Percentiles rank a stretch among this genome's conserved stretches.
phyloP scores from a whole-genome alignment of 2,888 invertebrate species.

The Acleris laterana region DNA sequence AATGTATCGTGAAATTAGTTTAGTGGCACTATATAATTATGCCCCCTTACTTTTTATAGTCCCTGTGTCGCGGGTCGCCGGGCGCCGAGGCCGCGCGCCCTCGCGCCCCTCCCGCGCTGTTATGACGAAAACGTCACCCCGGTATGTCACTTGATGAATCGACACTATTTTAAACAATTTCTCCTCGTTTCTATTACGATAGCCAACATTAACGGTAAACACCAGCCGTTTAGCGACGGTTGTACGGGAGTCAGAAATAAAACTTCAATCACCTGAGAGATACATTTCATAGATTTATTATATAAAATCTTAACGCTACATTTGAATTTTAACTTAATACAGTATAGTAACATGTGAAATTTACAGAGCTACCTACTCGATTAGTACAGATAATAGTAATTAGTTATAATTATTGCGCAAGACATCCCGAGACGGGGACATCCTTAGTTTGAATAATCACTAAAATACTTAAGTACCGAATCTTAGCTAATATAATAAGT shows the following conservation, averaged over 20 bases:
- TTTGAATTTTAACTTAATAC: conserved; percentile 76
- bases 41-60: conserved; percentile 79
- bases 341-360: conserved; percentile 82
- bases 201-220: conserved; percentile 6
- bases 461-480: conserved; percentile 75
- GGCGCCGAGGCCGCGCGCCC: conserved; percentile 22
- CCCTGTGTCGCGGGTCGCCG: conserved; percentile 54
- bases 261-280: conserved; percentile 64
- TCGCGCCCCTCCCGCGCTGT: conserved; percentile 60
- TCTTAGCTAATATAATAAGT: conserved; percentile 76
- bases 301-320: conserved; percentile 83
- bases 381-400: conserved; percentile 79
- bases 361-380: conserved; percentile 80
- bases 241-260: conserved; percentile 48
- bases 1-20: conserved; percentile 85
- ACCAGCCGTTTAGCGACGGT: conserved; percentile 5
- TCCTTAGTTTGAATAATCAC: conserved; percentile 64
- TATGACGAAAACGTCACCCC: conserved; percentile 83
- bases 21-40: conserved; percentile 84
- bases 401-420: conserved; percentile 82
- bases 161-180: conserved; percentile 78
- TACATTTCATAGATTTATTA: conserved; percentile 84
- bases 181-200: conserved; percentile 48
- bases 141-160: conserved; percentile 82
- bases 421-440: conserved; percentile 65